Evolutionary conservation across 1,140 invertebrate genomes (phyloP), one percentile per base, ranked within the genome.

Genomic region (Cyphomyrmex costatus): DNA sequence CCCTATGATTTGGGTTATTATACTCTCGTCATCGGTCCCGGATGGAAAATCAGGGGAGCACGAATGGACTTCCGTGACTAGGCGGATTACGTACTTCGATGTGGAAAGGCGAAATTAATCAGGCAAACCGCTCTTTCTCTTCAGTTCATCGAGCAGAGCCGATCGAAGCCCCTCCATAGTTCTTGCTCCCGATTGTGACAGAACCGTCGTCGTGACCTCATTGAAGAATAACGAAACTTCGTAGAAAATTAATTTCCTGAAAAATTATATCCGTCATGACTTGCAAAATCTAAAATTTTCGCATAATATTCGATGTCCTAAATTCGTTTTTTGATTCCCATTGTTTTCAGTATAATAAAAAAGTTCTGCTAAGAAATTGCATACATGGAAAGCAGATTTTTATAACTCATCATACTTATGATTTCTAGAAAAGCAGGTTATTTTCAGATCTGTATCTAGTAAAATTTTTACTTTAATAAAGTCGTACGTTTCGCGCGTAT

Each of bases 71-170:
- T 88, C 77, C 89, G 86, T 88, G 88, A 90, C 88, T 90, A 90
- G 89, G 77, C 86, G 88, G 89, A 90, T 90, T 90, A 90, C 77
- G 88, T 78, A 86, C 86, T 88, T n/a, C 88, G 70, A 77, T 60
- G 85, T 73, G 88, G 77, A 90, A 88, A 88, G 77, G 80, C 82
- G 89, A 90, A 90, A 90, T 90, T 90, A 90, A 90, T 90, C 89
- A 90, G 86, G 83, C 73, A 89, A 84, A 71, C 73, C 77, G 19
- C 19, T n/a, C 24, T 42, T 71, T 63, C 49, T 87, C 56, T 49
- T 4, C 33, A 27, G 27, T 46, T 68, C 56, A 68, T 42, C 79
- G 71, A 73, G 58, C 58, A 56, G 53, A 61, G 33, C 65, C 84
- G 49, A 86, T 83, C 76, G 76, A 74, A 82, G 36, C 63, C 77